Evolutionary conservation across 2,797 vertebrate genomes (phyloP), one percentile per base, ranked within the genome.

Genomic region (Hafferia zeledoni): DNA sequence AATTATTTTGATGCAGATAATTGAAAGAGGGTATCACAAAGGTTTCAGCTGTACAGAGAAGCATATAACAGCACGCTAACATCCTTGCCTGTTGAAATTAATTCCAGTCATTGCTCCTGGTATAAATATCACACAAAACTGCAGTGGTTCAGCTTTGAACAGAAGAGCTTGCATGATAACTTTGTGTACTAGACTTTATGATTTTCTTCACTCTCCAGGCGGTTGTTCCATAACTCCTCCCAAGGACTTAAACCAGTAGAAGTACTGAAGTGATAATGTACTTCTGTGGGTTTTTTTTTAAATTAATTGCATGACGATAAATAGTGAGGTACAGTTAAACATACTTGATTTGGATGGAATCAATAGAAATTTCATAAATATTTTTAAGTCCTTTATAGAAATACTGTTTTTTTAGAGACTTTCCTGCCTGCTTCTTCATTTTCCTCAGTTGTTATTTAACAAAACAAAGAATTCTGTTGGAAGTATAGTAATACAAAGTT

Each of bases 271-370:
- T 39, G 13, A 13, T 39, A 76, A 55, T 20, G 4, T 55, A 49
- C 8, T 76, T 56, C 5, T 31, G 37, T 18, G 15, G 4, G 0
- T 1, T 17, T 43, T 55, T 23, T 2, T 22, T 33, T 13, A 70
- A 70, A 33, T 56, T 69, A 0, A 0, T 86, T 16, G 2, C 9
- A 13, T 65, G 23, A 35, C 44, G 8, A 9, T 41, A 49, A 13
- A 14, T 37, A 50, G 13, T 4, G 5, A 17, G 4, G 27, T 35
- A 49, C 13, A 46, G 5, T 46, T 52, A 33, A 18, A 15, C 12
- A 63, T 47, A 82, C 79, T 18, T 56, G 17, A 89, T 75, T 77
- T 52, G 33, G n/a, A 47, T 23, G 4, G n/a, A 83, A 41, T 46
- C 10, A 39, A 7, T 61, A 49, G 23, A 41, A 5, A 20, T 72